These are phyloP conservation scores for Pararge aegeria DNA, from an alignment of 1,140 invertebrate species.

Conservation along the genomic window DNA sequence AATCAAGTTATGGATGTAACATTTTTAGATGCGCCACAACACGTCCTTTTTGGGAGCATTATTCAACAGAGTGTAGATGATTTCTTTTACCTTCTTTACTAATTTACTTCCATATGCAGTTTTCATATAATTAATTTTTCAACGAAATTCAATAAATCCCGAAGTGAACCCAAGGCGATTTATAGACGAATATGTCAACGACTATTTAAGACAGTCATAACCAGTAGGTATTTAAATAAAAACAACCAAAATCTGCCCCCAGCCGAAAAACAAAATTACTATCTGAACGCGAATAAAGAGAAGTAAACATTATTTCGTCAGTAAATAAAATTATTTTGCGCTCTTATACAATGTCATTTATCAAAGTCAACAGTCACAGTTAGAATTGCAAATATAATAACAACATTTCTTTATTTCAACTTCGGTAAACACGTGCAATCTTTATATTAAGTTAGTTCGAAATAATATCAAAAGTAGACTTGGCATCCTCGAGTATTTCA, in stretches of 20 bases:
- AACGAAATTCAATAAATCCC: too few species aligned
- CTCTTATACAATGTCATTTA: neutral
- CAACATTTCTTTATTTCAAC: conserved; percentile 20
- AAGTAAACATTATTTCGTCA: neutral
- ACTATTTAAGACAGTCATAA: too few species aligned
- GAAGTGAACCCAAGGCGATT: too few species aligned
- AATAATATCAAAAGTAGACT: conserved; percentile 19
- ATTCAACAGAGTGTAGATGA: too few species aligned
- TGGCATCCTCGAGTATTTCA: conserved; percentile 1
- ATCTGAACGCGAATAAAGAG: neutral
- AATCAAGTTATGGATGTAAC: too few species aligned
- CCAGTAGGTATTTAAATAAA: too few species aligned
- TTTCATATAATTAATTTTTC: too few species aligned
- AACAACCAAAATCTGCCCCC: neutral
- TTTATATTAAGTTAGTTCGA: conserved; percentile 27
- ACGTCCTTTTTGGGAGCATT: too few species aligned
- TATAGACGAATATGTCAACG: too few species aligned
- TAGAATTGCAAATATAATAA: conserved; percentile 22
- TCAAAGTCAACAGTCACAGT: conserved; percentile 8
- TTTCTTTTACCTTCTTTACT: too few species aligned
- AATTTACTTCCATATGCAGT: too few species aligned
- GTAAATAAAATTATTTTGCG: neutral
- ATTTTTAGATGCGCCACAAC: too few species aligned
- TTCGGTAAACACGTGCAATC: conserved; percentile 23
- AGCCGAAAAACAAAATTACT: neutral